Evolutionary conservation across 2,113 vertebrate species (phyloP).

Genomic region (Reinhardtius hippoglossoides): DNA sequence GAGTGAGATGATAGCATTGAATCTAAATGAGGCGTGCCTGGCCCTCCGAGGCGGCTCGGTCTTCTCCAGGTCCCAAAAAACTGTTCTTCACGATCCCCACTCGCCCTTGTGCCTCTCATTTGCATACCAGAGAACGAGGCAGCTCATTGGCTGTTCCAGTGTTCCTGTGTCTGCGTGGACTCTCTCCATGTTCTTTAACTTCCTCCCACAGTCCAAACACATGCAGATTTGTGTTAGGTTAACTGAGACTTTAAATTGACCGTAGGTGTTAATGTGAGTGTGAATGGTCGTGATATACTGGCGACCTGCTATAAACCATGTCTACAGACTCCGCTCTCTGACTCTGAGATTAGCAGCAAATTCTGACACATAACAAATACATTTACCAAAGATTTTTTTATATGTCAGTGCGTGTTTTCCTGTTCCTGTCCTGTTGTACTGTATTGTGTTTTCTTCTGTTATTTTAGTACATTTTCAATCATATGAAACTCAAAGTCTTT

Average conservation of each 20-base stretch:
- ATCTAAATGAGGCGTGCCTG: constrained; percentile 61
- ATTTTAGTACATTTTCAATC: background rate
- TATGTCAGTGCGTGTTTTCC: background rate
- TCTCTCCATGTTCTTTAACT: background rate
- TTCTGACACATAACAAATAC: no score
- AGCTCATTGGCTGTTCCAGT: no score
- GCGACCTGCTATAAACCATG: no score
- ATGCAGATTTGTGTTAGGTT: no score
- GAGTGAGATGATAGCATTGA: constrained; percentile 55
- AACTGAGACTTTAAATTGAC: no score
- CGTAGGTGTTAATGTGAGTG: no score
- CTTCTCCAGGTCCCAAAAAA: constrained; percentile 55
- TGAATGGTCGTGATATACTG: no score
- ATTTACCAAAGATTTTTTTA: background rate
- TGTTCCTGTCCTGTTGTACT: background rate
- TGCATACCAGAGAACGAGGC: constrained; percentile 32
- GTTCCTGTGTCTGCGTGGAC: no score
- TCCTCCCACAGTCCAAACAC: no score
- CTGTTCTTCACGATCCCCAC: constrained; percentile 52
- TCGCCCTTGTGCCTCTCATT: constrained; percentile 54
- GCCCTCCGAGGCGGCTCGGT: constrained; percentile 46
- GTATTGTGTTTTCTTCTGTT: background rate
- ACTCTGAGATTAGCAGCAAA: no score
- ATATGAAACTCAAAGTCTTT: background rate
- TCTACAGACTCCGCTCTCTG: no score